Percentiles rank a stretch among this genome's conserved stretches.
These are phyloP conservation scores for Oryzias javanicus DNA, from an alignment of 2,113 vertebrate species.

Conservation along the genomic window DNA sequence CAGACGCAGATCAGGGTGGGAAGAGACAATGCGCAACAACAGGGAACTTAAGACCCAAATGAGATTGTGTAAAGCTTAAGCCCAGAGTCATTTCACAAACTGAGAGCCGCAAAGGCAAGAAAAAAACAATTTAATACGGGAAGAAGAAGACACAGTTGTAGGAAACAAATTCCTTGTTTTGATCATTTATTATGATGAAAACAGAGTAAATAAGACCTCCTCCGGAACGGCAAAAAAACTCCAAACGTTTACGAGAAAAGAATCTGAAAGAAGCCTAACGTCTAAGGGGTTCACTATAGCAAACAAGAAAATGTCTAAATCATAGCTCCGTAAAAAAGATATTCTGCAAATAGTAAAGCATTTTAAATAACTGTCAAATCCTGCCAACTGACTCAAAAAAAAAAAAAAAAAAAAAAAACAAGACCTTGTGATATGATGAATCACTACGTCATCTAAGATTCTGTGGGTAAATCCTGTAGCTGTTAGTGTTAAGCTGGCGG, in stretches of 20 bases:
- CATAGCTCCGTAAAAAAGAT: background rate
- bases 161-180: background rate
- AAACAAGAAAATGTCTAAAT: background rate
- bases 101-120: slow-evolving; percentile 1
- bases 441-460: background rate
- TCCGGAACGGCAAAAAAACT: background rate
- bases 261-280: too few species aligned
- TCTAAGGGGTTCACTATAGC: too few species aligned
- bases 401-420: background rate
- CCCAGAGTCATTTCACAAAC: slow-evolving; percentile 50
- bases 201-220: background rate
- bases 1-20: slow-evolving; percentile 54
- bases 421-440: background rate
- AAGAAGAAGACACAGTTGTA: background rate
- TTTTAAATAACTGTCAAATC: slow-evolving; percentile 2
- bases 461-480: slow-evolving; percentile 5
- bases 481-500: background rate
- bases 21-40: slow-evolving; percentile 55
- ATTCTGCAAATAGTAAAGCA: background rate
- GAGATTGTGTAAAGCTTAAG: slow-evolving; percentile 55
- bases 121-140: slow-evolving; percentile 7
- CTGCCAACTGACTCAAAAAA: background rate
- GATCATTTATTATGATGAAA: slow-evolving; percentile 10
- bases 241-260: too few species aligned
- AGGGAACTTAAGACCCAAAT: slow-evolving; percentile 52